phyloP scores from a whole-genome alignment of 2,888 invertebrate genomes.

The Cantharis lateralis region DNA sequence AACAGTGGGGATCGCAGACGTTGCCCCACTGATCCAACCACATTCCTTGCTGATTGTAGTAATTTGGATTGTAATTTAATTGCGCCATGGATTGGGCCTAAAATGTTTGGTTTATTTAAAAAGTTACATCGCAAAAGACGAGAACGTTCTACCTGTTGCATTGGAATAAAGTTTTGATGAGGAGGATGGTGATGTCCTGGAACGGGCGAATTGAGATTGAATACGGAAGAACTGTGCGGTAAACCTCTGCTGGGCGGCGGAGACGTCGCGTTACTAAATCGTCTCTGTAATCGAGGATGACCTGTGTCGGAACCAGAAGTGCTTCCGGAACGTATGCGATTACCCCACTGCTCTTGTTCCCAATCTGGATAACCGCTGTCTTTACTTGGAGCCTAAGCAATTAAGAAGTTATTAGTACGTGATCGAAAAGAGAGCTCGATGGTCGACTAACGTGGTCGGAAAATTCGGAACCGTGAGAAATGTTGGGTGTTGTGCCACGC shows the following conservation, averaged over 20 bases:
- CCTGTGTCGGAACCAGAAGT: constrained; percentile 51
- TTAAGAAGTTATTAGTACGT: neutral
- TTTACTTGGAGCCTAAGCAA: constrained; percentile 50
- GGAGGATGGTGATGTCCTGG: constrained; percentile 46
- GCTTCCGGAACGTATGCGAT: constrained; percentile 50
- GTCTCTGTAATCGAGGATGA: constrained; percentile 40
- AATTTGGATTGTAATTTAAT: constrained; percentile 64
- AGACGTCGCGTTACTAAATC: constrained; percentile 50
- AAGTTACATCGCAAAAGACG: neutral
- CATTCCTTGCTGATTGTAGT: constrained; percentile 53
- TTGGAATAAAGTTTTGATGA: constrained; percentile 54
- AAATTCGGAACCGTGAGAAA: constrained; percentile 44
- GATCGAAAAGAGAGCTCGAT: neutral
- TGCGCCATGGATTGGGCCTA: constrained; percentile 76
- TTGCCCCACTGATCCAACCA: constrained; percentile 52
- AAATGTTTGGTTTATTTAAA: constrained; percentile 31
- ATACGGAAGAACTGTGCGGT: constrained; percentile 60
- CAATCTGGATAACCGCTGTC: constrained; percentile 57
- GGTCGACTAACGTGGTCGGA: constrained; percentile 42
- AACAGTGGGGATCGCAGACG: constrained; percentile 46
- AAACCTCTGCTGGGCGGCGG: constrained; percentile 42
- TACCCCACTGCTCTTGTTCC: constrained; percentile 52
- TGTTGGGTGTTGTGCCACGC: constrained; percentile 54
- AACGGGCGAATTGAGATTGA: constrained; percentile 56
- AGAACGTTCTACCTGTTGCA: constrained; percentile 68